phyloP scores from a whole-genome alignment of 2,797 vertebrate species.

The Myotis vivesi region DNA sequence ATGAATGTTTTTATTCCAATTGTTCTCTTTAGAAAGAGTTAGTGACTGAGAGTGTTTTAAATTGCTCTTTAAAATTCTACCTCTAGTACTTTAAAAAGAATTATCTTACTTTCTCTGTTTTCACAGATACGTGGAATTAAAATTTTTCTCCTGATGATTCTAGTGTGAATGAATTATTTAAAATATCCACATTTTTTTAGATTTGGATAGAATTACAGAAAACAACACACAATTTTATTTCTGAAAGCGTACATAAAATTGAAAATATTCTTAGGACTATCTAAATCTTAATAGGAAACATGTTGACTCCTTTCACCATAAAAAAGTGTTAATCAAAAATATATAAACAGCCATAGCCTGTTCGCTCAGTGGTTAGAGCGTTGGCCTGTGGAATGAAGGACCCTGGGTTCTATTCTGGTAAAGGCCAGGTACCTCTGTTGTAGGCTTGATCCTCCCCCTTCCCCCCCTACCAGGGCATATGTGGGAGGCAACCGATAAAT shows the following conservation, averaged over 20 bases:
- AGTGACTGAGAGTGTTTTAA: neutral
- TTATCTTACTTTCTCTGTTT: constrained; percentile 16
- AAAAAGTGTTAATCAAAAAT: neutral
- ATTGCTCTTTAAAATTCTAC: neutral
- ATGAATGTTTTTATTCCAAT: neutral
- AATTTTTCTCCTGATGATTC: neutral
- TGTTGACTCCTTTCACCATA: neutral
- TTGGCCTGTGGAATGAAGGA: too few relatives aligned
- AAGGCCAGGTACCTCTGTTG: too few relatives aligned
- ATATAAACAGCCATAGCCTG: neutral
- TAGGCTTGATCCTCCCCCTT: too few relatives aligned
- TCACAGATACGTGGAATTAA: constrained; percentile 27
- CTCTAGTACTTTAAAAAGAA: neutral
- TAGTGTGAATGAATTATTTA: constrained; percentile 42
- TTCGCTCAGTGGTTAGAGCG: too few relatives aligned
- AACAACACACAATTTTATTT: constrained; percentile 55
- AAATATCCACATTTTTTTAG: constrained; percentile 26
- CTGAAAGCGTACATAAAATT: constrained; percentile 33
- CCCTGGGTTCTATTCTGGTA: too few relatives aligned
- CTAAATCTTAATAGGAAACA: constrained; percentile 46
- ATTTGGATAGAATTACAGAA: constrained; percentile 55
- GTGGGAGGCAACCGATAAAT: too few relatives aligned
- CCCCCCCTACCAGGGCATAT: too few relatives aligned
- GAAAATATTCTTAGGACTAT: neutral
- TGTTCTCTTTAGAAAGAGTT: neutral